Evolutionary conservation across 2,888 invertebrate genomes (phyloP).

Genomic region (Dicroscelio sp.): DNA sequence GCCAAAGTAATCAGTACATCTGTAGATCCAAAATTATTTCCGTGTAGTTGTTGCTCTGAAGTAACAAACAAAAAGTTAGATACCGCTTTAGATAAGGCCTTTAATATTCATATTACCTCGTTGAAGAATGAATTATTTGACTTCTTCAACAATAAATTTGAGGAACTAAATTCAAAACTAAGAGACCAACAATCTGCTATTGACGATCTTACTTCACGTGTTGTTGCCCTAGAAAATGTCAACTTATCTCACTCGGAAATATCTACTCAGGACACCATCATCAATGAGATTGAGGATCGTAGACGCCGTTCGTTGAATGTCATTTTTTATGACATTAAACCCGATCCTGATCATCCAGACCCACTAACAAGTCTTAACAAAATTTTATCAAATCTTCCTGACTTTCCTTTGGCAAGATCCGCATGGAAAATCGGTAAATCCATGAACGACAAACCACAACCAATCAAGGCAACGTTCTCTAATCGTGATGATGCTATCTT

Average conservation of each 20-base stretch:
- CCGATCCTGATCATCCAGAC: background rate
- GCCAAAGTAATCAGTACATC: too few species aligned
- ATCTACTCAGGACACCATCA: too few species aligned
- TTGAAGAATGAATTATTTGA: background rate
- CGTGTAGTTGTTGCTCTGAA: background rate
- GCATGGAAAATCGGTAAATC: background rate
- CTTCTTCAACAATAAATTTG: background rate
- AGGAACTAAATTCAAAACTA: background rate
- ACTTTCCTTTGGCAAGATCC: background rate
- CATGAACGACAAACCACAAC: background rate
- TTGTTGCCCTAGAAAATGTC: background rate
- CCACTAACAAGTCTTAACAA: background rate
- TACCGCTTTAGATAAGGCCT: background rate
- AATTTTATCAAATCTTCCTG: background rate
- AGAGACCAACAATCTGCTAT: background rate
- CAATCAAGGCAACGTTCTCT: background rate
- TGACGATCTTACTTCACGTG: background rate
- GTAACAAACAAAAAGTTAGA: background rate
- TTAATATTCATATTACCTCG: background rate
- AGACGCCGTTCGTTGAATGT: background rate
- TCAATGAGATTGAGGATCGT: background rate
- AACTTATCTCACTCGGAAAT: too few species aligned
- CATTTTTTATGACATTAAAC: background rate
- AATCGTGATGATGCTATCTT: background rate
- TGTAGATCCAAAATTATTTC: too few species aligned